A percentile compares a stretch with the other conserved stretches of the same genome.
These are phyloP conservation scores for Cheirogaleus major DNA, from an alignment of 2,797 vertebrate genomes.

Conservation along the genomic window DNA sequence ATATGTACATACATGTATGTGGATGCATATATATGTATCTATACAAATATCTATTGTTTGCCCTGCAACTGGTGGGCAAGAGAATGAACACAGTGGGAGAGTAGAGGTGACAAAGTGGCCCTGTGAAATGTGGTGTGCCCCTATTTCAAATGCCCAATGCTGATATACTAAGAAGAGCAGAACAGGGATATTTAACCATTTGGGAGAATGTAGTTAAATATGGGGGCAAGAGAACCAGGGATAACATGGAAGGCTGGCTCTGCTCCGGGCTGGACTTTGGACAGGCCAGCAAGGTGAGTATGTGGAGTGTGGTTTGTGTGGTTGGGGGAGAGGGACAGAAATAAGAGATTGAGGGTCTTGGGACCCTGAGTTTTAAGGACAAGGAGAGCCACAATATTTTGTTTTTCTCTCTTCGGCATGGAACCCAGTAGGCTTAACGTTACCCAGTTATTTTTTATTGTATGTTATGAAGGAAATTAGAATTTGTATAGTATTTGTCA, in stretches of 20 bases:
- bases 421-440: neutral
- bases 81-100: neutral
- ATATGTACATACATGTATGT: neutral
- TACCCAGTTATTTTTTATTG: neutral
- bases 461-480: neutral
- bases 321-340: neutral
- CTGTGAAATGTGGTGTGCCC: neutral
- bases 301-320: neutral
- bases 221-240: neutral
- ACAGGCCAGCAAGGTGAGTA: too few relatives aligned
- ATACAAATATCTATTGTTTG: neutral
- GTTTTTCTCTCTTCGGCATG: neutral
- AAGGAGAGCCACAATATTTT: neutral
- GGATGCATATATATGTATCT: neutral
- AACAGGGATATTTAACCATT: neutral
- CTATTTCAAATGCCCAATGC: neutral
- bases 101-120: neutral
- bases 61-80: neutral
- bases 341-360: neutral
- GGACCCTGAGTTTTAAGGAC: neutral
- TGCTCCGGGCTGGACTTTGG: neutral
- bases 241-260: neutral
- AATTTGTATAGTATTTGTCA: neutral
- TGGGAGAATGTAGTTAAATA: neutral
- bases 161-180: neutral